Evolutionary conservation across 2,797 vertebrate genomes (phyloP), one percentile per base, ranked within the genome.

Genomic region (Discoglossus pictus): DNA sequence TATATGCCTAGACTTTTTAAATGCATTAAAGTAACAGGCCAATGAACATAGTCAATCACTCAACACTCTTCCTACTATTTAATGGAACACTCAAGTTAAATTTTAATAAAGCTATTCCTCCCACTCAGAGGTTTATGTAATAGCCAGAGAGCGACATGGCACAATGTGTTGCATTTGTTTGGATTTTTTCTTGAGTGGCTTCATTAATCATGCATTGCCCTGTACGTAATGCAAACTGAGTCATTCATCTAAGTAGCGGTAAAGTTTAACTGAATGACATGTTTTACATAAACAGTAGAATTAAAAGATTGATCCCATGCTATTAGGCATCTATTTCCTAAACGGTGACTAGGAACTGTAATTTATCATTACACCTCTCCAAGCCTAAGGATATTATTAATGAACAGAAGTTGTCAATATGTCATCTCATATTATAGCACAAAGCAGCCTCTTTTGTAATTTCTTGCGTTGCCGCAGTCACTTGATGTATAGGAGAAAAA

Each of bases 111-210:
- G 3, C 6, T 5, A 38, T 21, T 1, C 34, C 34, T 55, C 52
- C 52, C 18, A 53, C 50, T 53, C 31, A 18, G 18, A 62, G 43
- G 21, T 39, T 31, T 58, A 42, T 48, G n/a, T 7, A 21, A 38
- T 17, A 38, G 24, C 42, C 61, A 42, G 12, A 25, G 15, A n/a
- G 12, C 8, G 48, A 63, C 48, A 63, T 42, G 61, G 16, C 42
- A 58, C 52, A 48, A 24, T 16, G 17, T 40, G 12, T 56, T 27
- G 53, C 63, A 47, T 56, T 61, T 46, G 51, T 39, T 13, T 46
- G 63, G 40, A 47, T 56, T 55, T 47, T 56, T 55, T 47, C 15
- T 34, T 7, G 38, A 58, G 52, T 25, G 34, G 63, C 63, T 66
- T 48, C 52, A 58, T 40, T 34, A 66, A 16, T 56, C 63, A 66